Conservation (phyloP, 2,797 vertebrate genomes). For the Geotrypetes seraphini region DNA sequence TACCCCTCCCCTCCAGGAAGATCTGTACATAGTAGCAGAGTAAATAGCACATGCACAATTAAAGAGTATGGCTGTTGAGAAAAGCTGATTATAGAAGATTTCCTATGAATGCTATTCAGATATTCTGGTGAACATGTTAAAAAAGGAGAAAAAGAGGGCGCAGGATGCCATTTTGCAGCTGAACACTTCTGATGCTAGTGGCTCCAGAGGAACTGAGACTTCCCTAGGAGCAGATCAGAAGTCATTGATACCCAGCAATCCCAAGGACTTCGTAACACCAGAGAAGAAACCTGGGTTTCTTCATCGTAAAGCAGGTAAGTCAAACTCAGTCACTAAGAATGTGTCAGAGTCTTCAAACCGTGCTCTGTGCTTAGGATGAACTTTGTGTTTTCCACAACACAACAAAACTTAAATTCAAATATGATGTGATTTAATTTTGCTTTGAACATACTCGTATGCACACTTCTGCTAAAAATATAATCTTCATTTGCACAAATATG, state of each 20-base stretch:
- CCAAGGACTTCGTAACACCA: constrained; percentile 11
- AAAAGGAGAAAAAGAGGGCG: constrained; percentile 73
- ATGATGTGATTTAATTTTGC: too few relatives aligned
- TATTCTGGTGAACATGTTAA: constrained; percentile 78
- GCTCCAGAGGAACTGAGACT: not conserved
- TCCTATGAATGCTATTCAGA: constrained; percentile 62
- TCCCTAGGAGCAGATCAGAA: constrained; percentile 6
- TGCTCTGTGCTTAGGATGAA: too few relatives aligned
- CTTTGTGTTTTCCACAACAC: too few relatives aligned
- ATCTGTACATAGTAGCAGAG: too few relatives aligned
- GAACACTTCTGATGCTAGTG: constrained; percentile 4
- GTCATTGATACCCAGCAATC: not conserved
- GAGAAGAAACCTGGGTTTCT: constrained; percentile 14
- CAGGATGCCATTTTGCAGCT: constrained; percentile 48
- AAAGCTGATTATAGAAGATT: too few relatives aligned
- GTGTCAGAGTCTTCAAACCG: too few relatives aligned
- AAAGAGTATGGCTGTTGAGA: accelerated
- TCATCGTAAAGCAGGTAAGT: constrained; percentile 60
- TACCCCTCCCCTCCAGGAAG: too few relatives aligned
- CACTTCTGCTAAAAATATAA: too few relatives aligned
- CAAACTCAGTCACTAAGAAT: not conserved
- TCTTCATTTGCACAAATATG: too few relatives aligned
- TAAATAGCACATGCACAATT: not conserved
- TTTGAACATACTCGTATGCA: too few relatives aligned
- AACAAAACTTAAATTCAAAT: too few relatives aligned